A percentile compares a stretch with the other conserved stretches of the same genome.
phyloP scores from a whole-genome alignment of 1,140 invertebrate genomes.

The Hyles euphorbiae region DNA sequence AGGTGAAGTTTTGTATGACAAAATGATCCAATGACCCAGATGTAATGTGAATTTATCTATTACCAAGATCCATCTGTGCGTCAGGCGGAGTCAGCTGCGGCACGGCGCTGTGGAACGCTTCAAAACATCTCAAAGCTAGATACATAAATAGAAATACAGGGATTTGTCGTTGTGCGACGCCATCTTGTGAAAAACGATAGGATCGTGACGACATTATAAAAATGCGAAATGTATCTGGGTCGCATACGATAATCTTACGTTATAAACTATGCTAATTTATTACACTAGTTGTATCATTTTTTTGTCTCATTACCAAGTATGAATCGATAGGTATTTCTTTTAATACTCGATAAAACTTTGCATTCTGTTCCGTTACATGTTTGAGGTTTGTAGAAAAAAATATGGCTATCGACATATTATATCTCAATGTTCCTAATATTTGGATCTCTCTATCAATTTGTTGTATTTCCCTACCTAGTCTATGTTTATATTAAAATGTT shows the following conservation, averaged over 20 bases:
- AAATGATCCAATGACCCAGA: conserved; percentile 45
- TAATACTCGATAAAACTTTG: no score
- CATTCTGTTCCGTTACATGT: no score
- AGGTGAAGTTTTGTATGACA: conserved; percentile 48
- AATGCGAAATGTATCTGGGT: conserved; percentile 56
- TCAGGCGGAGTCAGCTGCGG: conserved; percentile 24
- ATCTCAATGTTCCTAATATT: no score
- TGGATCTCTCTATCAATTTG: no score
- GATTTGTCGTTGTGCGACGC: conserved; percentile 68
- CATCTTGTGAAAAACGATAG: conserved; percentile 76
- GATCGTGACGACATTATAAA: conserved; percentile 67
- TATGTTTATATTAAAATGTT: no score
- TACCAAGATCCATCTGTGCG: conserved; percentile 13
- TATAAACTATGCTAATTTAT: no score
- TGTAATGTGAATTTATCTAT: conserved; percentile 21
- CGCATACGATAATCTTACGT: conserved; percentile 12
- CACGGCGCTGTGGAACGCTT: conserved; percentile 25
- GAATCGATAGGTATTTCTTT: no score
- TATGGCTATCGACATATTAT: no score
- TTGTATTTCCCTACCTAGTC: no score
- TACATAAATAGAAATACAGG: conserved; percentile 74
- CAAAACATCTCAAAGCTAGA: conserved; percentile 45
- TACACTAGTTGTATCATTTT: no score
- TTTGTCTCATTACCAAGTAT: no score
- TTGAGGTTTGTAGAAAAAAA: no score